Base-by-base conservation (phyloP, 1,140 invertebrate species). In the Drosophila equinoxialis region DNA sequence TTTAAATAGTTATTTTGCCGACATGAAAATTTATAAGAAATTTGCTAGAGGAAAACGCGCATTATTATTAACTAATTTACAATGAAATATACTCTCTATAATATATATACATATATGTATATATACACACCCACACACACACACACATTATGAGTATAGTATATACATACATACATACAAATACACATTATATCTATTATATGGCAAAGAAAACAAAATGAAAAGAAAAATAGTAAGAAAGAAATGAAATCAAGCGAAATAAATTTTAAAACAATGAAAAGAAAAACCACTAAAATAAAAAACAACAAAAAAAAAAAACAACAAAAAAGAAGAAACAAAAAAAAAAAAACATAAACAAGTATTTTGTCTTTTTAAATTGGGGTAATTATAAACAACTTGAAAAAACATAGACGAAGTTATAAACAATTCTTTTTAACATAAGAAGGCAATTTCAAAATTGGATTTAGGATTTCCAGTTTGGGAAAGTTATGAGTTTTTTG, bases 191-290 rank as follows among this genome's bases (percentile, higher is more conserved):
- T 71, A 87, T 86, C 48, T 82, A 79, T 72, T 72, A 85, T 71
- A 80, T 71, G 61, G 74, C 54, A 75, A 65, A 7, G 54, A 39
- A 62, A 70, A 68, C 13, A 60, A 58, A 67, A 66, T 20, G 23
- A 51, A 68, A 42, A 20, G 33, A 71, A 76, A 69, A 63, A 64
- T 45, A 60, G 23, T 67, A 65, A 57, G 55, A 13, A 39, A 61
- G 42, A 63, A 37, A 37, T 61, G 20, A 55, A 65, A 26, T 72
- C 48, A 82, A 73, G 81, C 74, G 67, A 81, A 82, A 86, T 68
- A 86, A 79, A 87, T 89, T 87, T 87, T 89, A 80, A 86, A 87
- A 84, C 74, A 81, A 87, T 87, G 76, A 87, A 82, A 77, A 58
- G 51, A 75, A 86, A 77, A 74, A 79, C 87, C 72, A 86, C 79